A percentile compares a stretch with the other conserved stretches of the same genome.
phyloP scores from a whole-genome alignment of 1,140 invertebrate genomes.

The Drosophila baimaii region DNA sequence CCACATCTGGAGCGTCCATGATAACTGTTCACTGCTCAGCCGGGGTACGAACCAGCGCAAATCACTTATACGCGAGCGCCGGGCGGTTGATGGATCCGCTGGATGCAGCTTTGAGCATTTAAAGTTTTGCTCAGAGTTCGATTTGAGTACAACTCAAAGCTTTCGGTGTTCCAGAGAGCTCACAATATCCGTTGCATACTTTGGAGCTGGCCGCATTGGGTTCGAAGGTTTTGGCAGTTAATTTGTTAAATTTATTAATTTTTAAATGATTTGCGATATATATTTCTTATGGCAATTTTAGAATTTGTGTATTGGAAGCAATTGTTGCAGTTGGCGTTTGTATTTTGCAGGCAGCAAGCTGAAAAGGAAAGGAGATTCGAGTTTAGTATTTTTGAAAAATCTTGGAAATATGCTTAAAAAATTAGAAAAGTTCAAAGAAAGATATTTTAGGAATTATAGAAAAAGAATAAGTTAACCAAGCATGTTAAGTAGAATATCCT shows the following conservation, averaged over 20 bases:
- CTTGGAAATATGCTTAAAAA: background rate
- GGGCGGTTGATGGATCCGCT: conserved; percentile 21
- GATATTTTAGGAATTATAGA: background rate
- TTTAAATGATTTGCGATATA: background rate
- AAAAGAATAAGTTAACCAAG: too few species aligned
- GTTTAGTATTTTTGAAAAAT: background rate
- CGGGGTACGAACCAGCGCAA: conserved; percentile 33
- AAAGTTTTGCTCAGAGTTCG: conserved; percentile 19
- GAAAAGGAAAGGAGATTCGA: conserved; percentile 4
- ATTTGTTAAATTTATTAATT: background rate
- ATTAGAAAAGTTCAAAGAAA: background rate
- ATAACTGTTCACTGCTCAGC: conserved; percentile 30
- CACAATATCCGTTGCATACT: conserved; percentile 48
- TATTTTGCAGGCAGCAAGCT: conserved; percentile 31
- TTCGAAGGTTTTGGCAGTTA: conserved; percentile 41
- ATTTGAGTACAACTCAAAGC: conserved; percentile 27
- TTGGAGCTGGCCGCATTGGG: conserved; percentile 23
- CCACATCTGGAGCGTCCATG: conserved; percentile 76
- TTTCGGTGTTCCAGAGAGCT: conserved; percentile 12
- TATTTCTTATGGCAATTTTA: conserved; percentile 51
- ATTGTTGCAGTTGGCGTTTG: conserved; percentile 44
- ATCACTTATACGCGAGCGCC: conserved; percentile 47
- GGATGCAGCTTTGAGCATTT: conserved; percentile 48
- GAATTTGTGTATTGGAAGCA: conserved; percentile 49
- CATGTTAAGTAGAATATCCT: background rate